Conservation (phyloP, 2,888 invertebrate species). For the Papilio gigon region DNA sequence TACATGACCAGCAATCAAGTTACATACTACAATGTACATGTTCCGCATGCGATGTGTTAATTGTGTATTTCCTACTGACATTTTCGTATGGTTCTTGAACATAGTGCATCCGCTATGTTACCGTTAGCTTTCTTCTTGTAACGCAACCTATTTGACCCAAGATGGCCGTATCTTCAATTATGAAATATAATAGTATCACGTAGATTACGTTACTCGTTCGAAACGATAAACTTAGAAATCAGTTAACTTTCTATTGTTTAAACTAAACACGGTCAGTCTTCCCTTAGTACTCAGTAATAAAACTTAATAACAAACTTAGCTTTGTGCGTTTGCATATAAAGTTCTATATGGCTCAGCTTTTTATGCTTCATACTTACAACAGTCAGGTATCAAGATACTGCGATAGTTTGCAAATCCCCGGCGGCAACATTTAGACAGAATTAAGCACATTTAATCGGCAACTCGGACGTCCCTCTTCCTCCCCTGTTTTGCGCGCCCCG, state of each 20-base stretch:
- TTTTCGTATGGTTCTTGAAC: slow-evolving; percentile 9
- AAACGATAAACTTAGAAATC: too few species aligned
- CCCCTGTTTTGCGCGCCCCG: slow-evolving; percentile 59
- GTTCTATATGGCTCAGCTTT: slow-evolving; percentile 3
- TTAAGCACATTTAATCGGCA: slow-evolving; percentile 78
- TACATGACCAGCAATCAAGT: neutral
- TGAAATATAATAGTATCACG: too few species aligned
- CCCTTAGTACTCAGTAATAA: too few species aligned
- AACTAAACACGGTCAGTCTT: too few species aligned
- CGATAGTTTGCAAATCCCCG: slow-evolving; percentile 58
- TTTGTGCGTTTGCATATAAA: neutral
- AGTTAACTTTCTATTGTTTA: too few species aligned
- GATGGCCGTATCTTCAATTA: too few species aligned
- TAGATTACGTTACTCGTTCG: too few species aligned
- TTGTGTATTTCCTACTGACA: slow-evolving; percentile 12
- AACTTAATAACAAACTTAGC: neutral
- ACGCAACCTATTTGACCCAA: neutral
- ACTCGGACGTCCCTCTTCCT: slow-evolving; percentile 68
- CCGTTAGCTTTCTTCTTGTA: slow-evolving; percentile 8
- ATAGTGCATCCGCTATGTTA: neutral
- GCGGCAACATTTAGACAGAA: slow-evolving; percentile 74
- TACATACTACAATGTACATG: neutral
- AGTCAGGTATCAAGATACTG: slow-evolving; percentile 46
- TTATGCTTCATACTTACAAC: neutral
- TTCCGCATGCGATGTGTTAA: neutral